phyloP scores from a whole-genome alignment of 2,797 vertebrate genomes.

The Peromyscus aztecus region DNA sequence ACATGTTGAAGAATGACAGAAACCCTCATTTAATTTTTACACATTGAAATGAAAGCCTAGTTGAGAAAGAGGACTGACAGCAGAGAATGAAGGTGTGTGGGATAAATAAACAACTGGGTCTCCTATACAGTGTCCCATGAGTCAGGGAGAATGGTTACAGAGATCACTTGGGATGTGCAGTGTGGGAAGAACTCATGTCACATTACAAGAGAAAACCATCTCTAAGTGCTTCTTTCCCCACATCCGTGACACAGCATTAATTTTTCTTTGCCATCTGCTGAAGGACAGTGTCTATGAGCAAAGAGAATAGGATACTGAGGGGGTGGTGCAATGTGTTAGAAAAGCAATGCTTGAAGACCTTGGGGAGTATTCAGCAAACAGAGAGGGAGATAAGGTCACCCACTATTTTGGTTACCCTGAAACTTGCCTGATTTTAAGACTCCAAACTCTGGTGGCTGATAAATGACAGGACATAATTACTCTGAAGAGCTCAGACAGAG shows the following conservation, averaged over 20 bases:
- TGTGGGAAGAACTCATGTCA: background rate
- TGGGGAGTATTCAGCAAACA: background rate
- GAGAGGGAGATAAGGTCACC: background rate
- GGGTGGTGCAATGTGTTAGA: background rate
- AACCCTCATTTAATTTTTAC: constrained; percentile 9
- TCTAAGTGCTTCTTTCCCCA: background rate
- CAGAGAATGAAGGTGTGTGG: background rate
- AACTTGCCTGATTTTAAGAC: constrained; percentile 3
- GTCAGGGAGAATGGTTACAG: background rate
- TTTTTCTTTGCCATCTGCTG: background rate
- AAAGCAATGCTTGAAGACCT: background rate
- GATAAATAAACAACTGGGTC: background rate
- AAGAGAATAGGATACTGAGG: background rate
- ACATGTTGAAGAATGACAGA: background rate
- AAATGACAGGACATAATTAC: background rate
- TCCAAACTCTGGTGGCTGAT: background rate
- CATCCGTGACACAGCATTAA: background rate
- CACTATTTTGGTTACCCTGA: background rate
- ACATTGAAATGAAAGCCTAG: background rate
- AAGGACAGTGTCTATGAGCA: background rate
- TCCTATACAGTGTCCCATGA: background rate
- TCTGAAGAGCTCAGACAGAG: background rate
- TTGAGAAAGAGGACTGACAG: background rate
- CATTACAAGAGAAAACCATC: background rate
- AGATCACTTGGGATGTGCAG: background rate